A percentile compares a stretch with the other conserved stretches of the same genome.
Evolutionary conservation across 2,113 vertebrate species (phyloP).

Genomic region (Macquaria australasica): DNA sequence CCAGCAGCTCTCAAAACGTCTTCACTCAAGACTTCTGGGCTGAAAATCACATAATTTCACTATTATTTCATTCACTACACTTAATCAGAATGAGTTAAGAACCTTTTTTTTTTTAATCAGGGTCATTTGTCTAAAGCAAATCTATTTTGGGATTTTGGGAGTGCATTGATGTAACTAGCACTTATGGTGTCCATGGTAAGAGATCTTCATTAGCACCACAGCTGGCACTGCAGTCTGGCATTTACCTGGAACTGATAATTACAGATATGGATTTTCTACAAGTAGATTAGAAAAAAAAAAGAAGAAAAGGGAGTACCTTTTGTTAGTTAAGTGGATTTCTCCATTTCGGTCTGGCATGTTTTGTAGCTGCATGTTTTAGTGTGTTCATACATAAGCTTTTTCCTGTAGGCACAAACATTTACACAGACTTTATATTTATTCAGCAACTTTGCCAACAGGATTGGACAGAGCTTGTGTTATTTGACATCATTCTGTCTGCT

Average conservation of each 20-base stretch:
- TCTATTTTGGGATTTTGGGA: constrained; percentile 1
- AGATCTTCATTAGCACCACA: constrained; percentile 58
- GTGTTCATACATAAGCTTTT: background rate
- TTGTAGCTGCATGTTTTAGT: background rate
- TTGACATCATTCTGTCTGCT: background rate
- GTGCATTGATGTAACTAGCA: background rate
- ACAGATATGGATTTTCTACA: constrained; percentile 27
- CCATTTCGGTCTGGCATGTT: background rate
- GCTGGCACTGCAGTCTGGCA: constrained; percentile 31
- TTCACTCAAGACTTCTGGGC: background rate
- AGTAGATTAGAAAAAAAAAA: constrained; percentile 1
- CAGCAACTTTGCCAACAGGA: constrained; percentile 4
- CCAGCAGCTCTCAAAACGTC: background rate
- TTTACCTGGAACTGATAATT: constrained; percentile 47
- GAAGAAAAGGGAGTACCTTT: background rate
- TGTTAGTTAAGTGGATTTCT: background rate
- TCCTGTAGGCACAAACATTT: background rate
- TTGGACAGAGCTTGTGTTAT: background rate
- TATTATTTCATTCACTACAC: background rate
- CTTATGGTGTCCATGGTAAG: constrained; percentile 5
- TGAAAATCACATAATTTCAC: background rate
- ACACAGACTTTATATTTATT: background rate
- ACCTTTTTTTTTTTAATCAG: background rate
- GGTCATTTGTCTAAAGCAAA: background rate
- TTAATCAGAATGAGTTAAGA: background rate